Percentiles rank a stretch among this genome's conserved stretches.
Evolutionary conservation across 2,888 invertebrate genomes (phyloP).

Genomic region (Latheticus oryzae): DNA sequence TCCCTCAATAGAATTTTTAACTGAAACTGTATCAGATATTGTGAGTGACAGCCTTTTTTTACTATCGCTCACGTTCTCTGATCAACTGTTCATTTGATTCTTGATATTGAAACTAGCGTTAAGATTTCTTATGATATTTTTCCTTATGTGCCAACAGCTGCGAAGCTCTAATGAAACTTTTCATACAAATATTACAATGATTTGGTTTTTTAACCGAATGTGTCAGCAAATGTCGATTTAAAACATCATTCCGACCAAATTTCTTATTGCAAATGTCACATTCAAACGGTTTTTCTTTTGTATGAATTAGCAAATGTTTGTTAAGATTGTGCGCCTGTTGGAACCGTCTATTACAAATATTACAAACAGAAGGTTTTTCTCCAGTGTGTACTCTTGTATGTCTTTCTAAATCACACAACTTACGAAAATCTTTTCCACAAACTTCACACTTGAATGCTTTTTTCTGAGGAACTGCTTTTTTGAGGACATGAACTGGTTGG

Average conservation of each 20-base stretch:
- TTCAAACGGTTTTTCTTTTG: constrained; percentile 59
- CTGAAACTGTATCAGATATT: too few relatives aligned
- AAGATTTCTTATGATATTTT: constrained; percentile 53
- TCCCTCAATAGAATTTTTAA: too few relatives aligned
- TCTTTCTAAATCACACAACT: constrained; percentile 61
- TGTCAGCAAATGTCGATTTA: constrained; percentile 61
- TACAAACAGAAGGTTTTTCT: constrained; percentile 62
- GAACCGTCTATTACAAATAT: constrained; percentile 58
- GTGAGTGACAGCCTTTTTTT: too few relatives aligned
- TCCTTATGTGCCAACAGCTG: constrained; percentile 55
- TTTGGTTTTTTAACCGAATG: constrained; percentile 62
- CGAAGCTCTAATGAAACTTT: constrained; percentile 58
- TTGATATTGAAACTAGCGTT: too few relatives aligned
- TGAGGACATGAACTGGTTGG: constrained; percentile 56
- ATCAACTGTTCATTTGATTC: too few relatives aligned
- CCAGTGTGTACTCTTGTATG: constrained; percentile 63
- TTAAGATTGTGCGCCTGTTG: constrained; percentile 62
- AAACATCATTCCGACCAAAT: constrained; percentile 62
- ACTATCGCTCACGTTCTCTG: too few relatives aligned
- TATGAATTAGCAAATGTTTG: constrained; percentile 62
- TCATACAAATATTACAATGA: constrained; percentile 57
- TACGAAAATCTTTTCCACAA: constrained; percentile 60
- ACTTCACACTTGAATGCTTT: constrained; percentile 59
- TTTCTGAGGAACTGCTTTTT: constrained; percentile 49
- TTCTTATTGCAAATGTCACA: constrained; percentile 62